Conservation (phyloP, 1,140 invertebrate species). For the Thaumatotibia leucotreta region DNA sequence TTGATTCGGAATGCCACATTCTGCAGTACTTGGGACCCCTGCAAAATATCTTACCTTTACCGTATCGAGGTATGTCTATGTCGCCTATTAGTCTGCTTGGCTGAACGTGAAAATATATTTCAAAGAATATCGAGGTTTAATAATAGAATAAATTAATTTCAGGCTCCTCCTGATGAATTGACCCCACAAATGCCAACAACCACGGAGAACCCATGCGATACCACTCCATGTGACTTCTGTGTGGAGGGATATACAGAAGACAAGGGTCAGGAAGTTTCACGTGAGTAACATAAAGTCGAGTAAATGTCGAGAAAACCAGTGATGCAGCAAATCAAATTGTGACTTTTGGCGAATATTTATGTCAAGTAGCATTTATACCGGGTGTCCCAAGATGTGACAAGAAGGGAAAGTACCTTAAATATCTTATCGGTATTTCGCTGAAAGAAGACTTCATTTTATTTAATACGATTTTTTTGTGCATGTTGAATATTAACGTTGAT, state of each 20-base stretch:
- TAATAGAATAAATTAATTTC: slow-evolving; percentile 12
- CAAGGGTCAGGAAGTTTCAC: slow-evolving; percentile 20
- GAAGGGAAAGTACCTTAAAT: too few species aligned
- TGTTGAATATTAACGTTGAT: too few species aligned
- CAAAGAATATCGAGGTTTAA: not conserved
- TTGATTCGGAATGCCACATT: slow-evolving; percentile 65
- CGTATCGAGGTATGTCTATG: slow-evolving; percentile 53
- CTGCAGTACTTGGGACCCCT: slow-evolving; percentile 67
- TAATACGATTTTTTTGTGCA: too few species aligned
- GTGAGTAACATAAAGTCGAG: not conserved
- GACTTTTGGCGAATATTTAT: too few species aligned
- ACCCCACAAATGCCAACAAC: slow-evolving; percentile 51
- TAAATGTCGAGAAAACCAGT: too few species aligned
- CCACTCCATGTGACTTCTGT: slow-evolving; percentile 59
- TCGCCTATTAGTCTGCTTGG: too few species aligned
- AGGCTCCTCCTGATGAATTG: slow-evolving; percentile 60
- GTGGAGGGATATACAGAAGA: slow-evolving; percentile 47
- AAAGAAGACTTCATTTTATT: too few species aligned
- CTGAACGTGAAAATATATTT: too few species aligned
- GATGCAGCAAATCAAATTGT: too few species aligned
- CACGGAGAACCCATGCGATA: slow-evolving; percentile 58
- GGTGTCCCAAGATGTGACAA: too few species aligned
- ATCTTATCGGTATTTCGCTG: too few species aligned
- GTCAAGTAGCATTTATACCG: not conserved
- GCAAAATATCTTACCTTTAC: slow-evolving; percentile 61